phyloP scores from a whole-genome alignment of 2,888 invertebrate species.

The Pantelozetes paolii region DNA sequence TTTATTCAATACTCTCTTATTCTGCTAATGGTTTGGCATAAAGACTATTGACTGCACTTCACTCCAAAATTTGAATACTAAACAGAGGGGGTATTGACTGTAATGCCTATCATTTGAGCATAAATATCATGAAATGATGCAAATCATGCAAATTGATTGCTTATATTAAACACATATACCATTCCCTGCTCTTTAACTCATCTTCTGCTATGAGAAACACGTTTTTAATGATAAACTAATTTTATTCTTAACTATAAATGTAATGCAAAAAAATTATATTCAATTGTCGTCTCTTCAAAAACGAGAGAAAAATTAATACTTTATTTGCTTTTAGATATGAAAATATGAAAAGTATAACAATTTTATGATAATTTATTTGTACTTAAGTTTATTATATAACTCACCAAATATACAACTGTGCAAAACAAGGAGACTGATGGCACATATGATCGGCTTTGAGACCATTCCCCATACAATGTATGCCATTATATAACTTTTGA shows the following conservation, averaged over 20 bases:
- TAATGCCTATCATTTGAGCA: slow-evolving; percentile 8
- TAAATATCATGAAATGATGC: background rate
- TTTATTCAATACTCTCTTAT: slow-evolving; percentile 4
- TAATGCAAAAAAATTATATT: background rate
- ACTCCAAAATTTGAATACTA: slow-evolving; percentile 3
- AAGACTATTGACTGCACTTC: background rate
- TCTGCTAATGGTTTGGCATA: background rate
- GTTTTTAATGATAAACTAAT: background rate
- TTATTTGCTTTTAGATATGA: background rate
- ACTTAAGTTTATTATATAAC: background rate
- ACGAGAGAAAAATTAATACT: too few species aligned
- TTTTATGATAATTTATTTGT: slow-evolving; percentile 14
- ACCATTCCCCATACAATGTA: slow-evolving; percentile 14
- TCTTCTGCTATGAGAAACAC: background rate
- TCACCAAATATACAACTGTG: slow-evolving; percentile 9
- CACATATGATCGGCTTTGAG: slow-evolving; percentile 11
- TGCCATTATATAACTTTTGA: slow-evolving; percentile 12
- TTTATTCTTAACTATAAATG: slow-evolving; percentile 2
- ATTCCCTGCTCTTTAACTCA: background rate
- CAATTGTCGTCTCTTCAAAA: too few species aligned
- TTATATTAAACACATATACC: background rate
- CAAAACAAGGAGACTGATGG: background rate
- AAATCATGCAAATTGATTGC: background rate
- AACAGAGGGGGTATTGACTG: too few species aligned
- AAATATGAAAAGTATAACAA: slow-evolving; percentile 3